Evolutionary conservation across 2,113 vertebrate genomes (phyloP).

Genomic region (Antechinus stuartii): DNA sequence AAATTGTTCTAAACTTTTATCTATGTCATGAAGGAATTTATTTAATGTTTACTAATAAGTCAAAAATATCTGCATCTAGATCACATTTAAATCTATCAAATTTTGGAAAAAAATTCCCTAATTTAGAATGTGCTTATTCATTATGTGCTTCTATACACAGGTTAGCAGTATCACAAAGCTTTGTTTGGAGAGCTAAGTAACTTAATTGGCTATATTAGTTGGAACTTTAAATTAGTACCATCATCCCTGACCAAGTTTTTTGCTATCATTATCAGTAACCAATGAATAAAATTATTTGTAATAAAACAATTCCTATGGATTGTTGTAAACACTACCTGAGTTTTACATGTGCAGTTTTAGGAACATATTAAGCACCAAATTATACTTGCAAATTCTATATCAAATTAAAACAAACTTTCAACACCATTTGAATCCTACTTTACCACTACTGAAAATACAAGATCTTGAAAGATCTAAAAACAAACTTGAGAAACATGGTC

Average conservation of each 20-base stretch:
- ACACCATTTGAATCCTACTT: conserved; percentile 18
- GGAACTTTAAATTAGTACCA: conserved; percentile 47
- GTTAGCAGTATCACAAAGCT: conserved; percentile 51
- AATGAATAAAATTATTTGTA: conserved; percentile 14
- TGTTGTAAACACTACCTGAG: conserved; percentile 42
- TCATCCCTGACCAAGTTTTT: conserved; percentile 24
- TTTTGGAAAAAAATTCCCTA: conserved; percentile 2
- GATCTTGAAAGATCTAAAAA: background rate
- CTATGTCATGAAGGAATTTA: background rate
- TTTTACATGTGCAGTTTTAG: conserved; percentile 43
- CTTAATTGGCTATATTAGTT: conserved; percentile 33
- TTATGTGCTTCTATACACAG: conserved; percentile 42
- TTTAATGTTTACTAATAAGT: background rate
- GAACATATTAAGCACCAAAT: conserved; percentile 61
- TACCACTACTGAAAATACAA: background rate
- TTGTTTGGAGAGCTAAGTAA: conserved; percentile 40
- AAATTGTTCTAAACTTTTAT: background rate
- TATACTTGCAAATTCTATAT: conserved; percentile 48
- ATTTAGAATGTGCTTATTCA: background rate
- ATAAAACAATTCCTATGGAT: conserved; percentile 43
- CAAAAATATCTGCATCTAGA: background rate
- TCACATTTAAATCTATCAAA: conserved; percentile 6
- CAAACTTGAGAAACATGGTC: background rate
- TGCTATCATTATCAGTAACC: conserved; percentile 12
- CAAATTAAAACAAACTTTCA: conserved; percentile 33